These are phyloP conservation scores for Acanthiza pusilla DNA, from an alignment of 2,797 vertebrate genomes.

Conservation along the genomic window DNA sequence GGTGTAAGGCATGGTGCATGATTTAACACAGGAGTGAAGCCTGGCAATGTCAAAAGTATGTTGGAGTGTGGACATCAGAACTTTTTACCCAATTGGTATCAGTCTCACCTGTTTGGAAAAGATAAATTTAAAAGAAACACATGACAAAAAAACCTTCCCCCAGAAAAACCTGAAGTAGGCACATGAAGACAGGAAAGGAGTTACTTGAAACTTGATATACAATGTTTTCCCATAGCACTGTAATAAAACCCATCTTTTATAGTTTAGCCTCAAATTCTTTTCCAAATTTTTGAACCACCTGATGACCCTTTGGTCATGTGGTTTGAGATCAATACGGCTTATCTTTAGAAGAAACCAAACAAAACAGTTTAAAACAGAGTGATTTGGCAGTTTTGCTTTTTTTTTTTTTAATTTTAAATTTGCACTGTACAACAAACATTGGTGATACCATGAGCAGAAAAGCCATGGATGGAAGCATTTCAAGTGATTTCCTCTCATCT, in stretches of 20 bases:
- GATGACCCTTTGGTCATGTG: background rate
- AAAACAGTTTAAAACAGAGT: background rate
- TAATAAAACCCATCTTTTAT: background rate
- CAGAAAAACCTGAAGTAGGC: background rate
- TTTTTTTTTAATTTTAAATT: background rate
- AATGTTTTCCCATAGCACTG: background rate
- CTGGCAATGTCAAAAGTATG: background rate
- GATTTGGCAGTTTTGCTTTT: background rate
- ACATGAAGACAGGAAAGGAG: background rate
- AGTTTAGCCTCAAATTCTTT: background rate
- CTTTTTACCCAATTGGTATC: background rate
- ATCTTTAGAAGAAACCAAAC: background rate
- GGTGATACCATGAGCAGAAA: background rate
- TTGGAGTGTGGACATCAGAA: background rate
- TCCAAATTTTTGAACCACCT: constrained; percentile 3
- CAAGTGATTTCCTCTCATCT: constrained; percentile 38
- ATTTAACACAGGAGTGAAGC: background rate
- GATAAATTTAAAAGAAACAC: background rate
- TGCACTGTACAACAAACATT: background rate
- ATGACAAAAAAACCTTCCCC: background rate
- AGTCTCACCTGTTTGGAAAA: background rate
- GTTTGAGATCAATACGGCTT: background rate
- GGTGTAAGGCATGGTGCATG: background rate
- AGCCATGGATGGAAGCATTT: constrained; percentile 9
- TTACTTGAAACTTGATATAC: background rate